Percentiles rank a stretch among this genome's conserved stretches.
These are phyloP conservation scores for Malurus splendens DNA, from an alignment of 2,797 vertebrate genomes.

Conservation along the genomic window DNA sequence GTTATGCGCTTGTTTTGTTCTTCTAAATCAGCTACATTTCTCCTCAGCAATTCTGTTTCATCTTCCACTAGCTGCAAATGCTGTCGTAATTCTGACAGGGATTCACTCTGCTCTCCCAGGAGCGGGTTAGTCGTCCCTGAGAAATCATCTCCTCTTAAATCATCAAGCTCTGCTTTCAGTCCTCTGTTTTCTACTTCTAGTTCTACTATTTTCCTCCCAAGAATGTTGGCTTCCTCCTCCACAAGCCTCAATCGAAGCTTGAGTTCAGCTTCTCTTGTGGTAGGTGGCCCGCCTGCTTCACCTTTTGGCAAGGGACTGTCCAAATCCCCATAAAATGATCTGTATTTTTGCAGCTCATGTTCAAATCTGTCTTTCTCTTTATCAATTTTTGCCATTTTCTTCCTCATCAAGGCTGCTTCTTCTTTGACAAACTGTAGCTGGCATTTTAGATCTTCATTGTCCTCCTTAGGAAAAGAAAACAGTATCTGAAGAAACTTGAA, in stretches of 20 bases:
- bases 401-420: conserved; percentile 93
- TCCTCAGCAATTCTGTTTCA: conserved; percentile 91
- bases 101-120: conserved; percentile 88
- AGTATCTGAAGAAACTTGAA: background rate
- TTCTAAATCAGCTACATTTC: conserved; percentile 92
- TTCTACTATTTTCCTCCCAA: conserved; percentile 96
- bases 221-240: conserved; percentile 97
- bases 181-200: conserved; percentile 97
- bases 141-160: conserved; percentile 91
- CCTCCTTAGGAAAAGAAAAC: conserved; percentile 76
- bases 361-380: conserved; percentile 96
- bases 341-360: conserved; percentile 93
- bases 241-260: conserved; percentile 92
- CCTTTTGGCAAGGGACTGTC: conserved; percentile 97
- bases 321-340: conserved; percentile 95
- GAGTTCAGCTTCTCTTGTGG: conserved; percentile 93
- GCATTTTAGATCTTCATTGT: conserved; percentile 94
- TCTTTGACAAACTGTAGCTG: conserved; percentile 96
- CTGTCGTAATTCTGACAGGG: conserved; percentile 90
- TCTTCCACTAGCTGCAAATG: conserved; percentile 97
- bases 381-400: conserved; percentile 98
- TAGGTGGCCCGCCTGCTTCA: conserved; percentile 93
- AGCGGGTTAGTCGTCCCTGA: conserved; percentile 79
- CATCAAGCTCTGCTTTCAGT: conserved; percentile 94
- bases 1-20: conserved; percentile 95